phyloP scores from a whole-genome alignment of 2,113 vertebrate species.

The Cheirogaleus medius region DNA sequence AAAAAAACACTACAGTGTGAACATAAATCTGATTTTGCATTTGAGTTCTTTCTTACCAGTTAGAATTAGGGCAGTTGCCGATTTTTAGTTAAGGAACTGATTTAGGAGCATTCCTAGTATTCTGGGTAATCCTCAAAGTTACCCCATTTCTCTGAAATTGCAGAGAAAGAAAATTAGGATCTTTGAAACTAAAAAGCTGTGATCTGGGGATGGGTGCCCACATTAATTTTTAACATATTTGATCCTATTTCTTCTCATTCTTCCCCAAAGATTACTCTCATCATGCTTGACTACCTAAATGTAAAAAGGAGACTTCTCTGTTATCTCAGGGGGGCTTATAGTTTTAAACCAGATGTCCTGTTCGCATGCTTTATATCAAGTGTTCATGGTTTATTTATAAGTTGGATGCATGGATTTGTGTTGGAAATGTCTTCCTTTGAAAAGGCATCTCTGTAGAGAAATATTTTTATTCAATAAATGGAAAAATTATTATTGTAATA shows the following conservation, averaged over 20 bases:
- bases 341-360: neutral
- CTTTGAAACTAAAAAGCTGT: neutral
- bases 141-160: neutral
- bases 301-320: neutral
- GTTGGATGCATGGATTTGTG: neutral
- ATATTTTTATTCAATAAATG: neutral
- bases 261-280: neutral
- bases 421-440: neutral
- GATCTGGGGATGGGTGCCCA: neutral
- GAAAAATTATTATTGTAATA: neutral
- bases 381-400: slow-evolving; percentile 22
- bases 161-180: neutral
- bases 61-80: neutral
- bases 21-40: neutral
- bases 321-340: neutral
- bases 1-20: neutral
- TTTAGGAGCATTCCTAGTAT: neutral
- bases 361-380: neutral
- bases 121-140: neutral
- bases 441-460: neutral
- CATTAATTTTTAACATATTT: neutral
- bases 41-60: neutral
- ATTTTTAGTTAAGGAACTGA: neutral
- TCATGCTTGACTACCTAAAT: neutral
- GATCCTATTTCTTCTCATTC: neutral